These are phyloP conservation scores for Clarias batrachus DNA, from an alignment of 2,113 vertebrate species.

Conservation along the genomic window DNA sequence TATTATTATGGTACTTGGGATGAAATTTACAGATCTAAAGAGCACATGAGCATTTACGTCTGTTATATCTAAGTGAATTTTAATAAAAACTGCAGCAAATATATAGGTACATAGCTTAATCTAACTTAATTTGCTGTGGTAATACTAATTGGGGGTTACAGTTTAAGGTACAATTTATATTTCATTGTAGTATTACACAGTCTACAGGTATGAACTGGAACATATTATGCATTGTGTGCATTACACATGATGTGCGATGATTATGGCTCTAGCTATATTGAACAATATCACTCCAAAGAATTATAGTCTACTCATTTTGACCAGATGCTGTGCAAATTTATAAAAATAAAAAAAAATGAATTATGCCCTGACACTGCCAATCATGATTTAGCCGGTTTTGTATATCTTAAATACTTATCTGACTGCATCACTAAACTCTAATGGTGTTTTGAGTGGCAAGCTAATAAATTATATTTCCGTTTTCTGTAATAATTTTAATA, in stretches of 20 bases:
- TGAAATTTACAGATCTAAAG: not conserved
- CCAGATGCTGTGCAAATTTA: conserved; percentile 43
- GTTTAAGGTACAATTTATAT: not conserved
- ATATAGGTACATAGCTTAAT: not conserved
- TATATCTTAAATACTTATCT: conserved; percentile 23
- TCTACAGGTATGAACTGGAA: not conserved
- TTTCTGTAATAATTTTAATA: conserved; percentile 3
- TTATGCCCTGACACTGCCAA: conserved; percentile 23
- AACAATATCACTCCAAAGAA: conserved; percentile 20
- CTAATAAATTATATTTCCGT: conserved; percentile 1
- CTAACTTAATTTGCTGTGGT: not conserved
- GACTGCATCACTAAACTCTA: conserved; percentile 21
- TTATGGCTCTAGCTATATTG: not conserved
- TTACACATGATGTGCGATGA: not conserved
- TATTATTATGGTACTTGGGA: conserved; percentile 2
- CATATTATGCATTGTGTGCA: conserved; percentile 4
- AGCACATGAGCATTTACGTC: conserved; percentile 41
- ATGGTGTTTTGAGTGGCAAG: conserved; percentile 28
- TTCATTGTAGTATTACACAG: not conserved
- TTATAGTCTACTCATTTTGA: conserved; percentile 25
- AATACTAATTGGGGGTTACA: not conserved
- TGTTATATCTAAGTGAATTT: conserved; percentile 5
- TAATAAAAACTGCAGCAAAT: conserved; percentile 11
- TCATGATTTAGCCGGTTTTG: conserved; percentile 29
- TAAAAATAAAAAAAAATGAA: not conserved